Percentiles rank a stretch among this genome's conserved stretches.
Conservation (phyloP, 2,113 vertebrate species). For the Sitta europaea region DNA sequence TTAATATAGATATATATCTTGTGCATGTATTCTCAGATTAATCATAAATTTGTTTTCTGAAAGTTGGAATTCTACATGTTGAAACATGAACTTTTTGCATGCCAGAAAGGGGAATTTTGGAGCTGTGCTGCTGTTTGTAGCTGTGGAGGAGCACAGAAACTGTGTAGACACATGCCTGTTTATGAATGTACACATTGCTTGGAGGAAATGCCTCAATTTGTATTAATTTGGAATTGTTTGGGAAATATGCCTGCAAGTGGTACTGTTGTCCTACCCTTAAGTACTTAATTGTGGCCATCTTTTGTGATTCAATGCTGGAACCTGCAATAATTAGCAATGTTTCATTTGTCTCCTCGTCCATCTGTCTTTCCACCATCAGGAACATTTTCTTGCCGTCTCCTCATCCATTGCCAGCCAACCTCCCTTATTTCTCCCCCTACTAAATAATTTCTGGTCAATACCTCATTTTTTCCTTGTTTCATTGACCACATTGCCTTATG, state of each 20-base stretch:
- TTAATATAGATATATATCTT: slow-evolving; percentile 24
- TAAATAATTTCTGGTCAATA: background rate
- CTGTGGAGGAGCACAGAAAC: background rate
- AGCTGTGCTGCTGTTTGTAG: background rate
- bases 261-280: background rate
- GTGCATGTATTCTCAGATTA: slow-evolving; percentile 22
- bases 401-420: background rate
- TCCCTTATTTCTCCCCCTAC: background rate
- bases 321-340: background rate
- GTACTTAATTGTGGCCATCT: background rate
- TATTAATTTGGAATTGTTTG: background rate
- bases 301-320: background rate
- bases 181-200: background rate
- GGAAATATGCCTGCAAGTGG: background rate
- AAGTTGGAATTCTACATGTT: slow-evolving; percentile 23
- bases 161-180: background rate
- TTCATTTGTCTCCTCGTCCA: background rate
- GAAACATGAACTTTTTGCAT: background rate
- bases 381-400: background rate
- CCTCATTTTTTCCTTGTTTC: background rate
- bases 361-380: background rate
- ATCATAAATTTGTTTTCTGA: slow-evolving; percentile 46
- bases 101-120: slow-evolving; percentile 26
- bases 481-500: background rate
- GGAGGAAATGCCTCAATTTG: background rate